phyloP scores from a whole-genome alignment of 2,113 vertebrate genomes.

The Notechis scutatus region DNA sequence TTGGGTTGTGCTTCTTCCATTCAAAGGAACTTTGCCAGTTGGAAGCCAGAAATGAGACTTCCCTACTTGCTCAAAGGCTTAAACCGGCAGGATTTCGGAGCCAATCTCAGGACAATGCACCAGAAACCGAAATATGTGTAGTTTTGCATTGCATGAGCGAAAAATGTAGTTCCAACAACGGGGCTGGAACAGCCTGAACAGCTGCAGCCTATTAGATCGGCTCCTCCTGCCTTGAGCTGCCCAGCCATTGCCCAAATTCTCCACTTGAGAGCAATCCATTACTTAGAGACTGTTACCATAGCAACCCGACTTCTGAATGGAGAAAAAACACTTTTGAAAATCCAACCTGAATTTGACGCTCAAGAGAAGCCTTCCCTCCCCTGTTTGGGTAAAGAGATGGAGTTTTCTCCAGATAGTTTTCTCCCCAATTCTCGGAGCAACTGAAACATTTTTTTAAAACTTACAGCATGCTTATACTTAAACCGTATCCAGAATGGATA shows the following conservation, averaged over 20 bases:
- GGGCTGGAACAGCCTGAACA: neutral
- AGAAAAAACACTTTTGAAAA: neutral
- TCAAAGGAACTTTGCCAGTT: neutral
- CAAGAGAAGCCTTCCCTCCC: neutral
- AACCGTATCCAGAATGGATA: neutral
- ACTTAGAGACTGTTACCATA: constrained; percentile 4
- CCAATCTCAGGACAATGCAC: neutral
- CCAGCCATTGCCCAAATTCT: neutral
- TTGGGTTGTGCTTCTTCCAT: neutral
- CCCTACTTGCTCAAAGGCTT: neutral
- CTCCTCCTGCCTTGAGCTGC: neutral
- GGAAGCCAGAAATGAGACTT: neutral
- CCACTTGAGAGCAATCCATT: neutral
- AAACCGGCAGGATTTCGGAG: neutral
- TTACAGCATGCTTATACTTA: neutral
- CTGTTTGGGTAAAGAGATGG: neutral
- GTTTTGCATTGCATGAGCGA: neutral
- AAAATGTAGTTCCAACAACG: neutral
- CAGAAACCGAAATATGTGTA: neutral
- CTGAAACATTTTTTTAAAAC: neutral
- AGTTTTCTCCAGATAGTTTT: neutral
- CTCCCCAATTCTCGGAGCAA: neutral
- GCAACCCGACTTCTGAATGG: neutral
- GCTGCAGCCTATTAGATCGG: neutral
- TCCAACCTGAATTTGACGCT: neutral